phyloP scores from a whole-genome alignment of 2,888 invertebrate genomes.

The Syritta pipiens region DNA sequence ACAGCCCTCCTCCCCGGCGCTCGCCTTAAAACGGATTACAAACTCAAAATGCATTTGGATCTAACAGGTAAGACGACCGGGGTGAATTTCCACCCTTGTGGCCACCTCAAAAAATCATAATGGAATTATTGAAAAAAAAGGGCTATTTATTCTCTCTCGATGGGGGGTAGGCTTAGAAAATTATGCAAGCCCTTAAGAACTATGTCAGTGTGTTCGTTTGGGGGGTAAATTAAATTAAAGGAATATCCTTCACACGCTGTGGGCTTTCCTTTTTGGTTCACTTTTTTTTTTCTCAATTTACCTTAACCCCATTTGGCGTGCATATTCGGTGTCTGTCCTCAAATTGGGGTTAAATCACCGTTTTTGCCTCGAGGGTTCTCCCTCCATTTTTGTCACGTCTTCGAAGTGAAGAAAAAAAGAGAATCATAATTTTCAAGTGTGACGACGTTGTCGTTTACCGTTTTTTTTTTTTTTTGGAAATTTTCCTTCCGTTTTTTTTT shows the following conservation, averaged over 20 bases:
- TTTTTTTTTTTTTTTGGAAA: no score
- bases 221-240: constrained; percentile 60
- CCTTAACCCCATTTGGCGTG: neutral
- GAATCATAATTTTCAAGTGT: constrained; percentile 27
- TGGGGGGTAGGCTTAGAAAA: constrained; percentile 11
- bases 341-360: constrained; percentile 67
- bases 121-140: constrained; percentile 16
- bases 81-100: no score
- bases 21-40: constrained; percentile 64
- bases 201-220: neutral
- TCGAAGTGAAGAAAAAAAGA: neutral
- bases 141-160: no score
- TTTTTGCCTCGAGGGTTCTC: neutral
- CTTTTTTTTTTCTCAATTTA: neutral
- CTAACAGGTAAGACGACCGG: constrained; percentile 54
- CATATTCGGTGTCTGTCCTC: constrained; percentile 29
- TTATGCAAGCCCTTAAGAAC: constrained; percentile 48
- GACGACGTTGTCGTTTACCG: constrained; percentile 48
- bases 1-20: no score
- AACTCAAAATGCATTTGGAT: constrained; percentile 47
- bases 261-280: no score
- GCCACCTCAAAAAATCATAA: constrained; percentile 17
- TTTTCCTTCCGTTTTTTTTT: constrained; percentile 46
- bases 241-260: constrained; percentile 66
- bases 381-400: neutral